Conservation (phyloP, 2,888 invertebrate species). For the Drosophila tanythrix region DNA sequence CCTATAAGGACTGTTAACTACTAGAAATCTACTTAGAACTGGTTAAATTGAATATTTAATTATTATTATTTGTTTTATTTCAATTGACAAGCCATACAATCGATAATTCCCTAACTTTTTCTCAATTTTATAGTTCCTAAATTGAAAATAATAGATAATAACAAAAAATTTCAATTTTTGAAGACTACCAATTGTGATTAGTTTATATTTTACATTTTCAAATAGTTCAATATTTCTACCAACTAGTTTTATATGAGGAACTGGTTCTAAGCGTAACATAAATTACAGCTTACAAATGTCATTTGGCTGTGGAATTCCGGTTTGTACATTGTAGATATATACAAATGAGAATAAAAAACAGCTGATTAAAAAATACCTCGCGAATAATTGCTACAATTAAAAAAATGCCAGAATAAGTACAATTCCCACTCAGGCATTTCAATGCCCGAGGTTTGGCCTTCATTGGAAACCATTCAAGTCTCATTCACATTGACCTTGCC, state of each 20-base stretch:
- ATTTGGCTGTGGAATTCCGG: not conserved
- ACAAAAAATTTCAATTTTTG: too few species aligned
- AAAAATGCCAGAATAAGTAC: conserved; percentile 26
- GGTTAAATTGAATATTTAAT: not conserved
- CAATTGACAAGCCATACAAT: not conserved
- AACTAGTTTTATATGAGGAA: not conserved
- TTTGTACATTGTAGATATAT: not conserved
- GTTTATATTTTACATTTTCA: not conserved
- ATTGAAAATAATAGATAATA: not conserved
- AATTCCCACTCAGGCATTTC: conserved; percentile 1
- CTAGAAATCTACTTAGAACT: not conserved
- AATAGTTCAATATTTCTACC: not conserved
- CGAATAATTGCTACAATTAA: conserved; percentile 2
- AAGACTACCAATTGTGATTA: not conserved
- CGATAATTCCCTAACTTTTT: not conserved
- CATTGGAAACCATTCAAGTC: conserved; percentile 1
- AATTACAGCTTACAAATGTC: not conserved
- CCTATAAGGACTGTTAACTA: not conserved
- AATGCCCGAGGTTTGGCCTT: conserved; percentile 16
- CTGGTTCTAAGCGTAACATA: not conserved
- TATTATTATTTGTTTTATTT: not conserved
- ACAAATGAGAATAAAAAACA: not conserved
- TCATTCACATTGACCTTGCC: conserved; percentile 29
- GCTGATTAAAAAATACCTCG: not conserved
- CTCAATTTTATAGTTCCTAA: not conserved